Evolutionary conservation across 2,113 vertebrate genomes (phyloP).

Genomic region (Myotis lucifugus): DNA sequence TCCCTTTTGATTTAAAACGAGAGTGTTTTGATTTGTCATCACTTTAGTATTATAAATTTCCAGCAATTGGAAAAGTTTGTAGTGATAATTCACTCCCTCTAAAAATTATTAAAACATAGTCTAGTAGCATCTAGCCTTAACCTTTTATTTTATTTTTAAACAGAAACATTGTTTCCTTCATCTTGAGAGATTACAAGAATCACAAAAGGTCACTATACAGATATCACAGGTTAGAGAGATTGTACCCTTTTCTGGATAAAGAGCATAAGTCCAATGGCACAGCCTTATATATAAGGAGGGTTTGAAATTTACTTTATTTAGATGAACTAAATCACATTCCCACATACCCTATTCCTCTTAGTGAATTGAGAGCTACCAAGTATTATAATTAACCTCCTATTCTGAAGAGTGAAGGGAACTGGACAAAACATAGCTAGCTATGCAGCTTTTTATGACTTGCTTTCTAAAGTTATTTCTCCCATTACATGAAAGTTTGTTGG

Average conservation of each 20-base stretch:
- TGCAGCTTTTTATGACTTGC: slow-evolving; percentile 8
- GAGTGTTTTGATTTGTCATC: slow-evolving; percentile 52
- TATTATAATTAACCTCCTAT: background rate
- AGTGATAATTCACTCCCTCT: slow-evolving; percentile 67
- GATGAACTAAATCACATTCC: slow-evolving; percentile 41
- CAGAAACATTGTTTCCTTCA: slow-evolving; percentile 80
- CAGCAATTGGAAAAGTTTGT: slow-evolving; percentile 47
- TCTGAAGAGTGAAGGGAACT: background rate
- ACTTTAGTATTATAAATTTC: slow-evolving; percentile 52
- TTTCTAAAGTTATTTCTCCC: slow-evolving; percentile 39
- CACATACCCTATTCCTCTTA: slow-evolving; percentile 16
- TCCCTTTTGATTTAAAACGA: slow-evolving; percentile 20
- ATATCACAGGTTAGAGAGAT: slow-evolving; percentile 67
- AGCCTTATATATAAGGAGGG: slow-evolving; percentile 18
- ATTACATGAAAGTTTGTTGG: slow-evolving; percentile 17
- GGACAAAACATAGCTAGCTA: background rate
- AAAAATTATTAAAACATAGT: slow-evolving; percentile 53
- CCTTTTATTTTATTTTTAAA: slow-evolving; percentile 81
- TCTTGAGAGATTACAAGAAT: slow-evolving; percentile 83
- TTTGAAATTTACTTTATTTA: slow-evolving; percentile 49
- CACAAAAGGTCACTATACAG: slow-evolving; percentile 81
- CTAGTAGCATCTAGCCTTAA: slow-evolving; percentile 61
- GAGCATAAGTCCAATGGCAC: slow-evolving; percentile 45
- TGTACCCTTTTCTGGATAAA: slow-evolving; percentile 75
- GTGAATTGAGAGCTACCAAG: background rate